A percentile compares a stretch with the other conserved stretches of the same genome.
Evolutionary conservation across 2,888 invertebrate genomes (phyloP).

Genomic region (Scelioninae gen. 1): DNA sequence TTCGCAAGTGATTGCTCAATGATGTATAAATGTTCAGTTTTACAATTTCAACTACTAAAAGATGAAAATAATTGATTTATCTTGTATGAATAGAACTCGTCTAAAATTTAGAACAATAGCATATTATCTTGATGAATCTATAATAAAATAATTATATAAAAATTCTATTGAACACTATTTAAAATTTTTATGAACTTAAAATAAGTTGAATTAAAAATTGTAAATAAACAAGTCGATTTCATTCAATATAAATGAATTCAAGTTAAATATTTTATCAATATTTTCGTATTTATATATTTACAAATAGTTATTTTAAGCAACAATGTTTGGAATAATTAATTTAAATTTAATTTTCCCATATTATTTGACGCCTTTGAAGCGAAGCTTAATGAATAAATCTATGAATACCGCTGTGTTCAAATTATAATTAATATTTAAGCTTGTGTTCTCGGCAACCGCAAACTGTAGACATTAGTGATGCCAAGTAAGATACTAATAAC

Average conservation of each 20-base stretch:
- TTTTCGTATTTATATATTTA: not conserved
- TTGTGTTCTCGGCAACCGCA: constrained; percentile 28
- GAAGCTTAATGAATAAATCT: constrained; percentile 44
- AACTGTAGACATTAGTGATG: constrained; percentile 35
- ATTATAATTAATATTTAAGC: constrained; percentile 43
- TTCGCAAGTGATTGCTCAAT: constrained; percentile 30
- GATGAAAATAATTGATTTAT: constrained; percentile 15
- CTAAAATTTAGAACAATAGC: no score
- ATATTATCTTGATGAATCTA: no score
- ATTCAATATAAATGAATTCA: not conserved
- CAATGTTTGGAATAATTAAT: constrained; percentile 30
- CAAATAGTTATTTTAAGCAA: not conserved
- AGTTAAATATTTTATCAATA: not conserved
- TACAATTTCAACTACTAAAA: constrained; percentile 4
- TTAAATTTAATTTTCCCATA: constrained; percentile 35
- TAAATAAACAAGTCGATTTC: no score
- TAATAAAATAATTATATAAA: no score
- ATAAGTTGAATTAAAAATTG: no score
- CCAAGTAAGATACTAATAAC: constrained; percentile 31
- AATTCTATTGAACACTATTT: no score
- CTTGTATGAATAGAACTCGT: not conserved
- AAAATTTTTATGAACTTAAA: no score
- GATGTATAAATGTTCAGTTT: constrained; percentile 24
- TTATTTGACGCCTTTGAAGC: constrained; percentile 27
- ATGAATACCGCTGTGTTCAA: constrained; percentile 32